Percentiles rank a stretch among this genome's conserved stretches.
phyloP scores from a whole-genome alignment of 1,140 invertebrate species.

The Apis mellifera region Amel_HAv3.1 CM009940.2:7193501-7194000 shows the following conservation, averaged over 20 bases:
- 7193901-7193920: neutral
- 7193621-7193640: neutral
- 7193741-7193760: neutral
- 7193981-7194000: too few relatives aligned
- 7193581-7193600: neutral
- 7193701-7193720: neutral
- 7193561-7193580: conserved; percentile 24
- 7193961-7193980: too few relatives aligned
- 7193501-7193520: neutral
- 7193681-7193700: neutral
- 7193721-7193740: conserved; percentile 28
- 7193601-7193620: neutral
- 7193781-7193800: neutral
- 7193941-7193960: neutral
- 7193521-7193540: conserved; percentile 7
- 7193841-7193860: neutral
- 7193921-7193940: neutral
- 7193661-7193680: conserved; percentile 16
- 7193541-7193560: conserved; percentile 7
- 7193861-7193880: conserved; percentile 15
- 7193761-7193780: too few relatives aligned
- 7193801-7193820: too few relatives aligned
- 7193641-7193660: neutral
- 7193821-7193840: conserved; percentile 2
- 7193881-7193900: neutral